A percentile compares a stretch with the other conserved stretches of the same genome.
These are phyloP conservation scores for Camponotus vicinus DNA, from an alignment of 1,140 invertebrate species.

Conservation along the genomic window DNA sequence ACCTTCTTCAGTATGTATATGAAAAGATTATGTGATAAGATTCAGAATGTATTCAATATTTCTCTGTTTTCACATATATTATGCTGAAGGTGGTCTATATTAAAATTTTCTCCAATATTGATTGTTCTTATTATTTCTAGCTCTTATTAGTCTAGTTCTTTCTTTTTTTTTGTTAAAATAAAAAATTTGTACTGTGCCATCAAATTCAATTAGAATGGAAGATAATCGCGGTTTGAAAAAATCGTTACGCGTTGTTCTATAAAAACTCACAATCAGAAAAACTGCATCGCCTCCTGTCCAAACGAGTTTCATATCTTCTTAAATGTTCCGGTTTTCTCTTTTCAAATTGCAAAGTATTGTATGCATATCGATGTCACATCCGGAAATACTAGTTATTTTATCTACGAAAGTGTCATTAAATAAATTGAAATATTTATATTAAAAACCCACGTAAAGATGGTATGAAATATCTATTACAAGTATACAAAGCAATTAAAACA, in stretches of 20 bases:
- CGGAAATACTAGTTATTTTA: conserved; percentile 6
- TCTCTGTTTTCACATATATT: no score
- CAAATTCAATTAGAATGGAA: not conserved
- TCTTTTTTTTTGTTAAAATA: not conserved
- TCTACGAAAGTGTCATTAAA: conserved; percentile 7
- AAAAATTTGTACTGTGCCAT: not conserved
- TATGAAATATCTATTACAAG: not conserved
- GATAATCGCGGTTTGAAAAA: conserved; percentile 9
- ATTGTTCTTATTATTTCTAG: no score
- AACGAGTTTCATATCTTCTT: conserved; percentile 1
- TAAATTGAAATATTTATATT: not conserved
- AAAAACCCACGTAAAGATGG: not conserved
- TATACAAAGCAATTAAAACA: no score
- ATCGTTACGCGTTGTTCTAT: not conserved
- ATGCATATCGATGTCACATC: not conserved
- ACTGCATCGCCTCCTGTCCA: not conserved
- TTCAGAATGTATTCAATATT: no score
- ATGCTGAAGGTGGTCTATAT: no score
- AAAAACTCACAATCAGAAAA: no score
- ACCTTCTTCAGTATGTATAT: no score
- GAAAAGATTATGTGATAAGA: no score
- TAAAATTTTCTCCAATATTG: no score
- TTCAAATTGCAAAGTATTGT: conserved; percentile 1
- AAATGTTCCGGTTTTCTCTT: not conserved
- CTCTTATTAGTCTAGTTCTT: no score